Base-by-base conservation (phyloP, 2,113 vertebrate species). In the Mustela lutreola region DNA sequence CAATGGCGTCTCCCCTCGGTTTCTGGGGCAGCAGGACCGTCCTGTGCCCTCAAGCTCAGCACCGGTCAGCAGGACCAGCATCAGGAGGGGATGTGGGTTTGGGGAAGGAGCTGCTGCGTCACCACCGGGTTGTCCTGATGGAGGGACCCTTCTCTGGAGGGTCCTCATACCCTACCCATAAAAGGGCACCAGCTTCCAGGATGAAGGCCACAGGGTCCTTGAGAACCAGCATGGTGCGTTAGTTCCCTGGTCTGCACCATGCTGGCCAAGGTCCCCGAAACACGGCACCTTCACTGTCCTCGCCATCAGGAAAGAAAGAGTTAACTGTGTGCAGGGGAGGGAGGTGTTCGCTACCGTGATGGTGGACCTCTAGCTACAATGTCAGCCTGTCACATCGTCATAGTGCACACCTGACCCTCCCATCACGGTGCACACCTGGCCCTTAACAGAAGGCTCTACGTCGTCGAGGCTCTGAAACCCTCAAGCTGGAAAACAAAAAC, bases 141-240 rank as follows among this genome's bases (percentile, higher is more conserved):
- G 26, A 31, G 5, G 39, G 11, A 84, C 11, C 60, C 26, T 88
- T 56, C 5, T 11, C 24, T 5, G 5, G n/a, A 4, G 18, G 31
- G n/a, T 33, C 53, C 79, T 24, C 53, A 15, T 0, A 15, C 21
- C 31, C 2, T 1, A 39, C 36, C 36, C 2, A 39, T 39, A 19
- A 39, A 24, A 33, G 36, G 19, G 21, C 21, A 73, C 2, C 11
- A 73, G 70, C 4, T 11, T 24, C 36, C 70, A 73, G 70, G 2
- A 1, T 6, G 24, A 11, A 15, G 36, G 24, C 33, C 16, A 9
- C n/a, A 36, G 2, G 2, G 18, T 21, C 4, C 16, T 10, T n/a
- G 16, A n/a, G n/a, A 14, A 19, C 19, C 7, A 36, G 33, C 10
- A 1, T 65, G 63, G 63, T 65, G 26, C 31, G 28, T 65, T 5